Conservation (phyloP, 2,888 invertebrate genomes). For the Lepetodrilus schrolli region DNA sequence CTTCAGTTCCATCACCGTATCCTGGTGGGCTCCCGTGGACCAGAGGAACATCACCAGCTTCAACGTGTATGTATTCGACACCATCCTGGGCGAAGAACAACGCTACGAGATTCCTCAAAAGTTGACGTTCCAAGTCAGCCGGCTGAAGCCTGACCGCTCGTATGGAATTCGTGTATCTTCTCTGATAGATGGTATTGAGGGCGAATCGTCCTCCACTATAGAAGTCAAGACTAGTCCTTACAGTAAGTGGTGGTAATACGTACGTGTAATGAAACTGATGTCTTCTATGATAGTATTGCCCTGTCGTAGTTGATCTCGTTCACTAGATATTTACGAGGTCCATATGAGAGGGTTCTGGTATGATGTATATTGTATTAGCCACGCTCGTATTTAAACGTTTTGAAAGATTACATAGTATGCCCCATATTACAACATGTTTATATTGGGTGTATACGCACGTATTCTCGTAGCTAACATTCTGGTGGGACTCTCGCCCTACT, state of each 20-base stretch:
- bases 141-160: not conserved
- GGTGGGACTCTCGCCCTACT: no score
- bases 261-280: no score
- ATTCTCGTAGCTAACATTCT: no score
- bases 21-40: not conserved
- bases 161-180: not conserved
- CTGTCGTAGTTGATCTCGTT: no score
- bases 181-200: not conserved
- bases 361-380: no score
- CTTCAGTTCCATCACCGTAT: not conserved
- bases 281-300: no score
- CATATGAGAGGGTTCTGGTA: no score
- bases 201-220: not conserved
- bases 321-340: no score
- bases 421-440: no score
- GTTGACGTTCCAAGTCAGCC: not conserved
- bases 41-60: slow-evolving; percentile 17
- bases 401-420: no score
- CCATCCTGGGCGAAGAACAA: not conserved
- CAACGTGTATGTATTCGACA: not conserved
- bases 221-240: not conserved
- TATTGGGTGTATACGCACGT: no score
- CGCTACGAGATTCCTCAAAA: not conserved
- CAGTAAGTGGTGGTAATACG: not conserved
- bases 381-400: no score